phyloP scores from a whole-genome alignment of 2,888 invertebrate genomes.

The Silvanus unidentatus region DNA sequence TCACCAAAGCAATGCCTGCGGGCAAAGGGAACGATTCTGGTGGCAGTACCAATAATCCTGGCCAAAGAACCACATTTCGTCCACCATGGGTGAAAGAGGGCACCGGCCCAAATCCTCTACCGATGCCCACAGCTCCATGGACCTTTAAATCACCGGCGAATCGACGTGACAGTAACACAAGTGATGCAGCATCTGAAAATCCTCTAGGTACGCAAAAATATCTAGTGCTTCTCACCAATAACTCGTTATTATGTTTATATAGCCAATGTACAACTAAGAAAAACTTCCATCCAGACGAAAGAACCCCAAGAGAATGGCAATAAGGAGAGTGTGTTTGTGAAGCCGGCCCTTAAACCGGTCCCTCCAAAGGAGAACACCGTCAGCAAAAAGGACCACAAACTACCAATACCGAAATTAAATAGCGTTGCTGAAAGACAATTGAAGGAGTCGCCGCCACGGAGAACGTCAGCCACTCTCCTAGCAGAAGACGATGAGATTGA shows the following conservation, averaged over 20 bases:
- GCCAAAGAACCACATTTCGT: constrained; percentile 60
- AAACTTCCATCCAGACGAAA: constrained; percentile 33
- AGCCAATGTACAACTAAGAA: constrained; percentile 34
- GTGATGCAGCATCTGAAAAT: constrained; percentile 19
- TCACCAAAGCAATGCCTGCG: constrained; percentile 49
- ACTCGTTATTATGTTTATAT: neutral
- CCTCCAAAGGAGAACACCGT: constrained; percentile 33
- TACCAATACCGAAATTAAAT: constrained; percentile 34
- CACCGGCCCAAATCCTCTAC: constrained; percentile 52
- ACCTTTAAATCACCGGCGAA: constrained; percentile 50
- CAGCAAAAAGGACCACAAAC: constrained; percentile 24
- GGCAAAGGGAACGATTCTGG: constrained; percentile 39
- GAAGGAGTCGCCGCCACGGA: constrained; percentile 28
- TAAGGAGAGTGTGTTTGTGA: constrained; percentile 39
- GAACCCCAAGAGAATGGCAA: constrained; percentile 40
- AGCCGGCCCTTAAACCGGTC: constrained; percentile 40
- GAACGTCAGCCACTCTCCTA: constrained; percentile 21
- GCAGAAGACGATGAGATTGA: constrained; percentile 31
- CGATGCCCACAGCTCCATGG: constrained; percentile 58
- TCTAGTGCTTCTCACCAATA: neutral
- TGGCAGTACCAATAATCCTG: constrained; percentile 43
- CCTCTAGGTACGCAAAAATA: constrained; percentile 21
- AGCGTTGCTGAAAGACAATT: constrained; percentile 39
- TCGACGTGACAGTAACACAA: constrained; percentile 29
- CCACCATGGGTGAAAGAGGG: constrained; percentile 72